These are phyloP conservation scores for Athalia rosae DNA, from an alignment of 2,888 invertebrate genomes.

Conservation along the genomic window DNA sequence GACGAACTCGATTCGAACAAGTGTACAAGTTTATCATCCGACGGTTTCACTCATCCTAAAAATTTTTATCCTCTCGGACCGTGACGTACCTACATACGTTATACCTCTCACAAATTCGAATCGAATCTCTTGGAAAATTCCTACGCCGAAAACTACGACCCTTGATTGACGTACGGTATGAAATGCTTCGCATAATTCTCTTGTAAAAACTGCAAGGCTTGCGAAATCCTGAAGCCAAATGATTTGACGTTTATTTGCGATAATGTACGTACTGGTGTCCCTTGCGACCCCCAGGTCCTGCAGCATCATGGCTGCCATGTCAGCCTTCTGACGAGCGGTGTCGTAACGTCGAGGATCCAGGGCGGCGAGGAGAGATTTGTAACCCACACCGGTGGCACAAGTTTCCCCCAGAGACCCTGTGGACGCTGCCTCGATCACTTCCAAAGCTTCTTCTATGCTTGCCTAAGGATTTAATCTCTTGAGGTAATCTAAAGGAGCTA, in stretches of 20 bases:
- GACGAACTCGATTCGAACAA: neutral
- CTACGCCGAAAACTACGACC: too few relatives aligned
- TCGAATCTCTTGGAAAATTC: too few relatives aligned
- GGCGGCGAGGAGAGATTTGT: constrained; percentile 79
- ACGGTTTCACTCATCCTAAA: too few relatives aligned
- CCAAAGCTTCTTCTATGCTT: constrained; percentile 81
- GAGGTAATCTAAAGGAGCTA: neutral
- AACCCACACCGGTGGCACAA: constrained; percentile 61
- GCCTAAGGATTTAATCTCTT: constrained; percentile 71
- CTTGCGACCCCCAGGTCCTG: constrained; percentile 82
- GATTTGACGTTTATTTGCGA: too few relatives aligned
- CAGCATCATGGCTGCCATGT: constrained; percentile 85
- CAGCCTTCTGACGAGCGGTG: constrained; percentile 85
- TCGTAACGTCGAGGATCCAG: constrained; percentile 84
- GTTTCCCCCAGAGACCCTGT: constrained; percentile 63
- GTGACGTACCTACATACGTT: neutral
- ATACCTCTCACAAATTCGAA: neutral
- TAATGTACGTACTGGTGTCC: constrained; percentile 71
- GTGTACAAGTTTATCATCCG: constrained; percentile 26
- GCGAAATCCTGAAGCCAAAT: too few relatives aligned
- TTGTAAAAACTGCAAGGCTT: neutral
- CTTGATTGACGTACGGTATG: too few relatives aligned
- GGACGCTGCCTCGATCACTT: constrained; percentile 80
- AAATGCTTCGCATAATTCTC: too few relatives aligned
- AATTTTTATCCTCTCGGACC: too few relatives aligned